Evolutionary conservation across 2,113 vertebrate genomes (phyloP).

Genomic region (Cricetomys ansorgei): DNA sequence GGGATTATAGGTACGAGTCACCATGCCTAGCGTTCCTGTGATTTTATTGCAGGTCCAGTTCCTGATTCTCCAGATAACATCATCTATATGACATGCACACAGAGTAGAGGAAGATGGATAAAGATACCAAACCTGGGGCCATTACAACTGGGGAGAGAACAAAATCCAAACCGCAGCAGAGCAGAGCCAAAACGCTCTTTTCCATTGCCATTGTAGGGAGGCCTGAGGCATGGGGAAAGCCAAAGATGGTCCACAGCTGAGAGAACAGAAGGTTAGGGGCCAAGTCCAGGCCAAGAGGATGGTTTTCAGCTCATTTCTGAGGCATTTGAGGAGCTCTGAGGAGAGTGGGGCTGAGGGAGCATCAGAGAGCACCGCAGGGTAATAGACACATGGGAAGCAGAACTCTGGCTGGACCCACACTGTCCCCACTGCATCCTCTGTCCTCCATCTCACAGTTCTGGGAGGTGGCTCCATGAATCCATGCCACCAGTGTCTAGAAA

Average conservation of each 20-base stretch:
- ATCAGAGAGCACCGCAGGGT: not conserved
- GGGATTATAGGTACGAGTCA: not conserved
- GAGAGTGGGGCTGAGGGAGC: not conserved
- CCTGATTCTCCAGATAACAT: not conserved
- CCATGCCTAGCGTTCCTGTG: not conserved
- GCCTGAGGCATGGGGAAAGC: not conserved
- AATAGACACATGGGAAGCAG: not conserved
- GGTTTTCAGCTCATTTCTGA: not conserved
- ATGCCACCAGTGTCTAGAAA: not conserved
- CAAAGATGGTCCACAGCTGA: not conserved
- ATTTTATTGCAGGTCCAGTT: not conserved
- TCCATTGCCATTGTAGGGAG: not conserved
- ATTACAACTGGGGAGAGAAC: not conserved
- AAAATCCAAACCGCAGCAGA: not conserved
- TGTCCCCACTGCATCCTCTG: not conserved
- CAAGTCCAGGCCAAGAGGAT: not conserved
- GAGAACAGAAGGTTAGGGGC: not conserved
- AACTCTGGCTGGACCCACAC: not conserved
- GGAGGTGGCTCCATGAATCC: not conserved
- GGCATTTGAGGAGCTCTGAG: not conserved
- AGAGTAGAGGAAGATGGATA: no score
- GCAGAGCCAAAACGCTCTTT: not conserved
- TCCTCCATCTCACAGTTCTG: not conserved
- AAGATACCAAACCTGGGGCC: not conserved
- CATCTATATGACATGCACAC: not conserved